These are phyloP conservation scores for Trachelus tabidus DNA, from an alignment of 2,888 invertebrate species.

Conservation along the genomic window DNA sequence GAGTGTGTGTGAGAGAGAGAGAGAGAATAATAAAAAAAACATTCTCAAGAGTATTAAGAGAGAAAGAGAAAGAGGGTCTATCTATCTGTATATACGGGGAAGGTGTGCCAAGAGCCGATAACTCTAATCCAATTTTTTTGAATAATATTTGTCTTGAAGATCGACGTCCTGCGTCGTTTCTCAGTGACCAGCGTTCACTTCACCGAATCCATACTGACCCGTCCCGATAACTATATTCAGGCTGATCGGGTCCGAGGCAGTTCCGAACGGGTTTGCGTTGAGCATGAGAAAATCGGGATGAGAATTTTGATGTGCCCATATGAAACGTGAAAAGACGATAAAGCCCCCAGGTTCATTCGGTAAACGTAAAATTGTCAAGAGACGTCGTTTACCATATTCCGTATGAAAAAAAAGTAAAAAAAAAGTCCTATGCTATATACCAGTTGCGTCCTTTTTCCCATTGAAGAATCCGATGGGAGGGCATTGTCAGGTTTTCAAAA, in stretches of 20 bases:
- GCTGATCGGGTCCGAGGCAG: conserved; percentile 22
- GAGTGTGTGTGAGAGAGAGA: no score
- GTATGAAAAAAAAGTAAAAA: background rate
- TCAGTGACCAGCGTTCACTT: conserved; percentile 17
- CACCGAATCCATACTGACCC: conserved; percentile 23
- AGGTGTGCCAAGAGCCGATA: conserved; percentile 55
- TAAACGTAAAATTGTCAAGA: background rate
- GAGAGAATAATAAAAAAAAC: conserved; percentile 10
- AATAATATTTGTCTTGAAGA: conserved; percentile 65
- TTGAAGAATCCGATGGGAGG: background rate
- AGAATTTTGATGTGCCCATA: conserved; percentile 55
- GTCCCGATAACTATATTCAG: conserved; percentile 15
- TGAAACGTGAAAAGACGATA: background rate
- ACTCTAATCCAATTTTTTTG: conserved; percentile 64
- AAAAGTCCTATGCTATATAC: background rate
- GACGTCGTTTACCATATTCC: background rate
- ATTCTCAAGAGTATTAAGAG: conserved; percentile 11
- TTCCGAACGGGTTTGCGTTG: conserved; percentile 54
- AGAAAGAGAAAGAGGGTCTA: conserved; percentile 8
- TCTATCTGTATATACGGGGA: conserved; percentile 13
- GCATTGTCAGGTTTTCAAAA: background rate
- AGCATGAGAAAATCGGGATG: conserved; percentile 36
- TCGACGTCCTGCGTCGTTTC: conserved; percentile 46
- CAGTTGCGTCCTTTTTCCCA: background rate
- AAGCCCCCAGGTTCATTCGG: background rate